Conservation (phyloP, 2,888 invertebrate genomes). For the Lumbricus terrestris region DNA sequence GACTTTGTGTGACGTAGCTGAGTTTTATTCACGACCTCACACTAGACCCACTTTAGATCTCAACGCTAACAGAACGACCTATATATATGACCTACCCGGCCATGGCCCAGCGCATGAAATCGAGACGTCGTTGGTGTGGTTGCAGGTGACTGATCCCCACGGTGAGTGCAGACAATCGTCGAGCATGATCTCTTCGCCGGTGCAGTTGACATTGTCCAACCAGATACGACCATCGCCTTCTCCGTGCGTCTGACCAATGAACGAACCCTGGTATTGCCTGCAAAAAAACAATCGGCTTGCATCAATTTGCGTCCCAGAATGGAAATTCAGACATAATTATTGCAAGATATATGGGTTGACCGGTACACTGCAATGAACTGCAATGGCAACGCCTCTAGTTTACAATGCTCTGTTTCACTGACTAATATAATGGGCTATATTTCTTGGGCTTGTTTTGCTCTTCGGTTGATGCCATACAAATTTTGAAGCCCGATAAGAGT, state of each 20-base stretch:
- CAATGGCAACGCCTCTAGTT: too few relatives aligned
- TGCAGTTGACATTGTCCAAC: conserved; percentile 10
- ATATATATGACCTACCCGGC: background rate
- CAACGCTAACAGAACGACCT: too few relatives aligned
- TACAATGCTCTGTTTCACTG: too few relatives aligned
- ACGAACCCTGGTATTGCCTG: background rate
- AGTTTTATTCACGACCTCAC: background rate
- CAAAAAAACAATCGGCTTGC: background rate
- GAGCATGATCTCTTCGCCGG: background rate
- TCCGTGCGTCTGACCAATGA: background rate
- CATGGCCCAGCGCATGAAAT: background rate
- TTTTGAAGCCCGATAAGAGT: too few relatives aligned
- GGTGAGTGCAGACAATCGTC: background rate
- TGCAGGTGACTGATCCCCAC: background rate
- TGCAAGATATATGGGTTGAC: too few relatives aligned
- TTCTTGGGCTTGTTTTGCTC: too few relatives aligned
- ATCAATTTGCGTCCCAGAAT: too few relatives aligned
- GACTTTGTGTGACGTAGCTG: too few relatives aligned
- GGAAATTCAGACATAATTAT: too few relatives aligned
- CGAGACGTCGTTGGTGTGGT: conserved; percentile 3
- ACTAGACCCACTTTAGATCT: background rate
- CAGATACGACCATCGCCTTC: background rate
- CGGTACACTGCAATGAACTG: too few relatives aligned
- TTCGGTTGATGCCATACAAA: too few relatives aligned
- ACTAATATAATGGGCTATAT: too few relatives aligned